Evolutionary conservation across 2,888 invertebrate species (phyloP).

Genomic region (Stenodema calcarata): DNA sequence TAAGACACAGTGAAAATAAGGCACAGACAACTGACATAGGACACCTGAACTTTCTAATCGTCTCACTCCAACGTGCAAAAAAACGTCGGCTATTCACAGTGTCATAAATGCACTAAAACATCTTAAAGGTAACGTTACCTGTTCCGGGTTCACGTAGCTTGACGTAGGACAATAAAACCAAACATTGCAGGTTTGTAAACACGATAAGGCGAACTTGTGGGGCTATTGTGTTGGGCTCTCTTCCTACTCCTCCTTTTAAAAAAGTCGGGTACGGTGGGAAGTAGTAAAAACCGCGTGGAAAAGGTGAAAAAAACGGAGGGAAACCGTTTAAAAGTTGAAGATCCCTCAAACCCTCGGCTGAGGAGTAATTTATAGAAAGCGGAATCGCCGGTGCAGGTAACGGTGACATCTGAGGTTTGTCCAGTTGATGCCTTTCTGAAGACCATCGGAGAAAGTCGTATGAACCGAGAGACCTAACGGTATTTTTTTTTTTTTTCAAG

Average conservation of each 20-base stretch:
- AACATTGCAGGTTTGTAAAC: neutral
- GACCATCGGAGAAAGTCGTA: neutral
- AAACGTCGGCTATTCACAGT: too few relatives aligned
- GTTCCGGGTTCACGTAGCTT: neutral
- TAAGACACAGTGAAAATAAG: too few relatives aligned
- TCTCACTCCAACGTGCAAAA: too few relatives aligned
- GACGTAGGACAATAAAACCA: neutral
- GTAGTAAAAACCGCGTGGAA: neutral
- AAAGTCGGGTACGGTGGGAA: neutral
- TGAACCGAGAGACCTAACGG: neutral
- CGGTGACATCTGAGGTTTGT: neutral
- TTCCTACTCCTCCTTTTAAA: neutral
- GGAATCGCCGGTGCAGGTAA: constrained; percentile 1
- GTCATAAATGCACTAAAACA: neutral
- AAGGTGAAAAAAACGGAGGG: too few relatives aligned
- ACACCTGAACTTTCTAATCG: too few relatives aligned
- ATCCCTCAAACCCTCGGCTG: neutral
- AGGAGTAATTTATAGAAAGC: constrained; percentile 14
- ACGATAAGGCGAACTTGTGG: neutral
- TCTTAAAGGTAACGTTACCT: neutral
- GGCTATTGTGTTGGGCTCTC: neutral
- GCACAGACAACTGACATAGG: too few relatives aligned
- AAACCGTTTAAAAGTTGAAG: neutral
- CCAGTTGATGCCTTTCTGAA: neutral
- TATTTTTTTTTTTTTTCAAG: too few relatives aligned